phyloP scores from a whole-genome alignment of 2,113 vertebrate species.

The Colinus virginianus region DNA sequence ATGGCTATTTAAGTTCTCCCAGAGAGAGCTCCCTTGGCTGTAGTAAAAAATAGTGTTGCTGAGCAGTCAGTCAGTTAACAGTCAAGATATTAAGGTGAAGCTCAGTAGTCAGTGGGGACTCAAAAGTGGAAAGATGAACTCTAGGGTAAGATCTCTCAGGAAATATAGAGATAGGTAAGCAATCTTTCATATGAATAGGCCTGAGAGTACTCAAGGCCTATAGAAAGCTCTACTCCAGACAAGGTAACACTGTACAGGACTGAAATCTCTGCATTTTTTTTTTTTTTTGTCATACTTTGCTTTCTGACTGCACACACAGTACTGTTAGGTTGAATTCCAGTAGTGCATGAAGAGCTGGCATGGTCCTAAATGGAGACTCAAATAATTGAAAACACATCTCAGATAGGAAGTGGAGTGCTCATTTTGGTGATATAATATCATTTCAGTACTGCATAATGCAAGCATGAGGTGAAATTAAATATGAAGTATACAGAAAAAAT shows the following conservation, averaged over 20 bases:
- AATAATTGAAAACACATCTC: background rate
- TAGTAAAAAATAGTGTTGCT: background rate
- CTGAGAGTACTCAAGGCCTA: background rate
- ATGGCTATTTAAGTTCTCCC: background rate
- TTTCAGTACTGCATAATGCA: background rate
- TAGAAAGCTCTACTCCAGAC: background rate
- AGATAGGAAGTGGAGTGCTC: background rate
- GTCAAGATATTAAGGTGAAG: background rate
- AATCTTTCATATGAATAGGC: background rate
- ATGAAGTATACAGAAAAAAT: background rate
- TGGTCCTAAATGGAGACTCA: background rate
- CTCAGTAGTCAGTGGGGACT: background rate
- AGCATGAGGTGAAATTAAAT: background rate
- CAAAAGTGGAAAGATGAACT: background rate
- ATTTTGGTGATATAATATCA: constrained; percentile 2
- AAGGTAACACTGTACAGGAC: background rate
- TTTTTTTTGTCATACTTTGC: background rate
- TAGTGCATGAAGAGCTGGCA: background rate
- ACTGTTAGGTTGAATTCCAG: background rate
- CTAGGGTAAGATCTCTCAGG: background rate
- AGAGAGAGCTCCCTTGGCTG: background rate
- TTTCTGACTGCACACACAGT: background rate
- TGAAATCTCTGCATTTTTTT: background rate
- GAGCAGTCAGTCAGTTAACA: background rate
- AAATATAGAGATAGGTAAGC: constrained; percentile 6